These are phyloP conservation scores for Australoheros scitulus DNA, from an alignment of 2,113 vertebrate species.

Conservation along the genomic window DNA sequence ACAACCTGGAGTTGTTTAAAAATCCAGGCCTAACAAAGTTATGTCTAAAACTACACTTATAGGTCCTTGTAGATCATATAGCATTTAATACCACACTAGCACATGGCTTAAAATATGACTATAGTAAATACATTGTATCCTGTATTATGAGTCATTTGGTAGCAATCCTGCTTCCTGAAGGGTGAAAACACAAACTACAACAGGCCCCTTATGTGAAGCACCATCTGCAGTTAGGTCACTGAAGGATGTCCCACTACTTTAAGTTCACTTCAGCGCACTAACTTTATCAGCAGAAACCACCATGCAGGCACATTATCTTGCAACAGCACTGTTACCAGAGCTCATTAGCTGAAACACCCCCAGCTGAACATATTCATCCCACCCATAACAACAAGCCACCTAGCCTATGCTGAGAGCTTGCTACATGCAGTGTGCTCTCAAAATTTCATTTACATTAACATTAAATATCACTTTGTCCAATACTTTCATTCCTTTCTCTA, in stretches of 20 bases:
- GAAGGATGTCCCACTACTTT: background rate
- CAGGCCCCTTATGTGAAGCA: background rate
- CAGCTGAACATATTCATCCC: background rate
- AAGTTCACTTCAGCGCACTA: background rate
- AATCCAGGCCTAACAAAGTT: background rate
- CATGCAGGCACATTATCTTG: conserved; percentile 29
- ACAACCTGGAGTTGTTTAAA: background rate
- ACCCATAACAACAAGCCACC: background rate
- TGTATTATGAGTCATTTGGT: background rate
- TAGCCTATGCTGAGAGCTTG: no score
- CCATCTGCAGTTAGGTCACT: background rate
- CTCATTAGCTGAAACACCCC: background rate
- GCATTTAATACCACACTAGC: background rate
- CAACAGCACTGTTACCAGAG: background rate
- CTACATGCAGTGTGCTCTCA: no score
- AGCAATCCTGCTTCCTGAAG: background rate
- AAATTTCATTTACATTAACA: no score
- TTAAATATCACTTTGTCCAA: no score
- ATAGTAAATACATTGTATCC: background rate
- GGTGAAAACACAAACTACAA: background rate
- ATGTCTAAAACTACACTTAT: background rate
- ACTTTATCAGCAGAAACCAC: conserved; percentile 44
- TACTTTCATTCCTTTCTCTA: no score
- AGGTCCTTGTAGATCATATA: background rate
- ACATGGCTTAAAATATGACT: background rate